Base-by-base conservation (phyloP, 2,888 invertebrate genomes). In the Volucella inanis region DNA sequence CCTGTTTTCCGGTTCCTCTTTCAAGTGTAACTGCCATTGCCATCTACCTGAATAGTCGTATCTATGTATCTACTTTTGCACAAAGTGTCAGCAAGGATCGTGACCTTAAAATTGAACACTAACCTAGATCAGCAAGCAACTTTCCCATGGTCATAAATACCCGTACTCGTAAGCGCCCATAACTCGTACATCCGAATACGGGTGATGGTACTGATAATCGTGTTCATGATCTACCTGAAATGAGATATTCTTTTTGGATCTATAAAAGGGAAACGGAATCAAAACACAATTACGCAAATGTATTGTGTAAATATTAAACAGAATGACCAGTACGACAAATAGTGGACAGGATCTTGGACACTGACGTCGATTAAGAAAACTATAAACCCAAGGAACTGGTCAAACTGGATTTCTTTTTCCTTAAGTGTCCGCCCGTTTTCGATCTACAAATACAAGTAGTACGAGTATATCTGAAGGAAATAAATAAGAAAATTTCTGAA, bases 261-360 rank as follows among this genome's bases (percentile, higher is more conserved):
- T 74, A 45, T 62, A 80, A 84, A 77, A 78, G 72, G 78, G 76
- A 31, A 31, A 75, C 74, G 43, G 57, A 81, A 88, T 88, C 88
- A 89, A 89, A 89, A 89, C 89, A 90, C 89, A 90, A 90, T 90
- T 90, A 90, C 90, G 89, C 88, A 90, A 90, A 90, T 89, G 90
- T 88, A 89, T 90, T 90, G 90, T 89, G 88, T 89, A 90, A 90
- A 90, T 90, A 90, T 89, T 88, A 86, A 78, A 86, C 86, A 82
- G 86, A 82, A 72, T 82, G 86, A 86, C 86, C 86, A 86, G 82
- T 65, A 75, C 86, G 82, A 86, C 86, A 86, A 86, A 86, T 86
- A 82, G 86, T 72, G 59, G 71, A 72, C 85, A 61, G 80, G 80
- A 85, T 61, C 12, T 45, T 12, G 15, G 45, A 64, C 62, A 65